phyloP scores from a whole-genome alignment of 2,113 vertebrate species.

The Megalops atlanticus region DNA sequence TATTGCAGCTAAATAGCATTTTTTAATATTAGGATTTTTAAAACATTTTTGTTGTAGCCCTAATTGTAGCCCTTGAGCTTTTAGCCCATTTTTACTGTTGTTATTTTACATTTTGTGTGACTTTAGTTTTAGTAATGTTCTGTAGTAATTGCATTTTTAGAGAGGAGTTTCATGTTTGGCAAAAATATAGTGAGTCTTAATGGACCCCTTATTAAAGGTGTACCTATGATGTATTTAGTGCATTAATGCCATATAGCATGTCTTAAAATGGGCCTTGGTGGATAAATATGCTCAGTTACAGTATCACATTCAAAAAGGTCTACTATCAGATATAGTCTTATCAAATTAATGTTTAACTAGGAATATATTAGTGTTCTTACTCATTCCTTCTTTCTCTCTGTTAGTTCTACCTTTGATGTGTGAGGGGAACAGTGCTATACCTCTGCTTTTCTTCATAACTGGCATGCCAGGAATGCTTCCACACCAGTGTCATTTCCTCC shows the following conservation, averaged over 20 bases:
- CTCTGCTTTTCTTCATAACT: background rate
- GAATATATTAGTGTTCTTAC: background rate
- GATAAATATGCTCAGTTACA: background rate
- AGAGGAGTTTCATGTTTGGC: too few species aligned
- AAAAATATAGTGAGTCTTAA: background rate
- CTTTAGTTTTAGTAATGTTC: too few species aligned
- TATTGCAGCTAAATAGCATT: too few species aligned
- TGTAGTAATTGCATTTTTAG: too few species aligned
- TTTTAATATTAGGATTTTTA: too few species aligned
- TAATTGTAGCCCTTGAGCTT: too few species aligned
- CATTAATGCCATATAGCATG: background rate
- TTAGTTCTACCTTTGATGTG: background rate
- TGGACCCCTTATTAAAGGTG: background rate
- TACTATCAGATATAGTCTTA: slow-evolving; percentile 16
- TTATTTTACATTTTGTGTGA: too few species aligned
- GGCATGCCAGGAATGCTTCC: slow-evolving; percentile 6
- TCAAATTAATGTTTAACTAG: slow-evolving; percentile 39
- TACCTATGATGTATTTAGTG: background rate
- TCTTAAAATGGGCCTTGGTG: background rate
- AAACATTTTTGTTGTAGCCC: too few species aligned
- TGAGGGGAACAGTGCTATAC: background rate
- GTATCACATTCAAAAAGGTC: background rate
- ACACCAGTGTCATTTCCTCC: background rate
- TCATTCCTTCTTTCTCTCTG: background rate
- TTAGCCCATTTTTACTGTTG: too few species aligned